Percentiles rank a stretch among this genome's conserved stretches.
Conservation (phyloP, 2,888 invertebrate species). For the Encarsia formosa region DNA sequence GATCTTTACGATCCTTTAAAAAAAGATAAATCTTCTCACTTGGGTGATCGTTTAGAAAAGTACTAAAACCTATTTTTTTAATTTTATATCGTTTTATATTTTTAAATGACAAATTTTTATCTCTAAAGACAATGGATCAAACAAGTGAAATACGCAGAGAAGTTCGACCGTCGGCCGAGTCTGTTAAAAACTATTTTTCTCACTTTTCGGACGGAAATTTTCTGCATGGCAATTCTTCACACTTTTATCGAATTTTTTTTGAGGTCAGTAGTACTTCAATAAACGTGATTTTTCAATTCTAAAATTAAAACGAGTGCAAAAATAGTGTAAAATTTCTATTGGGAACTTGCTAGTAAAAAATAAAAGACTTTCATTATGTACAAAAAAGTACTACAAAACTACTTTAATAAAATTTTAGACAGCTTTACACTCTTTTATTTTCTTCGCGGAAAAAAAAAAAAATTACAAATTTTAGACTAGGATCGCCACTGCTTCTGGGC, state of each 20-base stretch:
- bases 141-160: conserved; percentile 46
- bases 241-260: conserved; percentile 48
- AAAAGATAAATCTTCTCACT: conserved; percentile 63
- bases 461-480: conserved; percentile 52
- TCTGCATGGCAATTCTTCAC: conserved; percentile 50
- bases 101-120: neutral
- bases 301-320: too few relatives aligned
- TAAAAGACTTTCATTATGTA: too few relatives aligned
- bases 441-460: neutral
- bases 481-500: conserved; percentile 64
- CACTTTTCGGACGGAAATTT: conserved; percentile 51
- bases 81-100: neutral
- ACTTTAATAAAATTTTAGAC: too few relatives aligned
- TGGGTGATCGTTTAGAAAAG: conserved; percentile 68
- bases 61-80: conserved; percentile 34
- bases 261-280: conserved; percentile 34
- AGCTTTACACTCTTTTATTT: neutral
- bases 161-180: conserved; percentile 45
- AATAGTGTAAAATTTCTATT: too few relatives aligned
- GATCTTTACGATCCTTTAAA: conserved; percentile 71
- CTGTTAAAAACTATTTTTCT: conserved; percentile 51
- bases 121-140: conserved; percentile 52
- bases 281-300: too few relatives aligned
- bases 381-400: too few relatives aligned
- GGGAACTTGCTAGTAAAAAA: too few relatives aligned